Evolutionary conservation across 2,113 vertebrate species (phyloP), one percentile per base, ranked within the genome.

Genomic region (Anseranas semipalmata): DNA sequence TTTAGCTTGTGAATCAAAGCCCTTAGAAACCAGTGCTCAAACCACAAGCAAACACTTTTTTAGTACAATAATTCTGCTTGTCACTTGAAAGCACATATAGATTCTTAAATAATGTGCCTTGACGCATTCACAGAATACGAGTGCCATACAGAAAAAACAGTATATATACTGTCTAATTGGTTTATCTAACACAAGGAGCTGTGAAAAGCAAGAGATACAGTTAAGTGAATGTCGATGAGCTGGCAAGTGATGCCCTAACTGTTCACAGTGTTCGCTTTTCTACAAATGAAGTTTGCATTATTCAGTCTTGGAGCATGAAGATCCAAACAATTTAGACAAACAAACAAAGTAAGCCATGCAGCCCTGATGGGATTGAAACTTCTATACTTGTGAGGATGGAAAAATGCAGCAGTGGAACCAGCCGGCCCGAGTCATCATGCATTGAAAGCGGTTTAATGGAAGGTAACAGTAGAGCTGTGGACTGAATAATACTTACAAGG

Each of bases 401-500:
- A 94, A 88, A 94, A 95, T 94, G 97, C 93, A 97, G 95, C 63
- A 93, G 88, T 93, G 75, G 91, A 94, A 87, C 48, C 6, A 2
- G 97, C 87, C 48, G 9, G 85, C 91, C 76, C 86, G 89, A 97
- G 79, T 67, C 90, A 81, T 93, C 98, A 98, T 98, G 98, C 98
- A 98, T 92, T 87, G 91, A 95, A 82, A 91, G 97, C 97, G 96
- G 71, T 95, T 95, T 90, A 96, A 98, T 97, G 95, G 81, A 91
- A 96, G 71, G 60, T n/a, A 96, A 92, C 33, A 95, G 90, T 66
- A 96, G 88, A 97, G 93, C 86, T 28, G 32, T 66, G 85, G 86
- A 96, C 97, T 93, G 96, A 98, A 94, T 74, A 89, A 98, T 98
- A 98, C 98, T 98, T 98, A 98, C 98, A 98, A 93, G 93, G 52